Base-by-base conservation (phyloP, 2,113 vertebrate genomes). In the Ophthalmolycus amberensis region DNA sequence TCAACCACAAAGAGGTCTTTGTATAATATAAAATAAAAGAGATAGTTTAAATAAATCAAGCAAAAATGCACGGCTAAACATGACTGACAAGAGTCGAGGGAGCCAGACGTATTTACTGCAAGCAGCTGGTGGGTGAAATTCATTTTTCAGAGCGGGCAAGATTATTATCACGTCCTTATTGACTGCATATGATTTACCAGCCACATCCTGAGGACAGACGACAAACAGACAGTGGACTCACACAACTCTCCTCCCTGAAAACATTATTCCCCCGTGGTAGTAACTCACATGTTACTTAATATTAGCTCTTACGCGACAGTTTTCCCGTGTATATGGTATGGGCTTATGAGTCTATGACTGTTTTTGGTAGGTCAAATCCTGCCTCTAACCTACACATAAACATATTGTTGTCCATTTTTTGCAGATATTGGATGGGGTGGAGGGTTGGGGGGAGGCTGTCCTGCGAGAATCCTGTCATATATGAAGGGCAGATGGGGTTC, bases 401-500 rank as follows among this genome's bases (percentile, higher is more conserved):
- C 12, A 9, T 9, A 66, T 22, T 74, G 37, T 73, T 74, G 79
- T 56, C 29, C 8, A 2, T 32, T 65, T 69, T 69, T 79, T 69
- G 65, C 59, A 79, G 71, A 76, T 77, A 86, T 79, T 54, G 60
- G 14, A 79, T 62, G 38, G 38, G 8, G 42, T 14, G 29, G 38
- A n/a, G 38, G 46, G 75, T 9, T 12, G 29, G 59, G 44, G 54
- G 2, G 62, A 6, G 50, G 56, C 22, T 59, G 56, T 62, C 46
- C 46, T 65, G 63, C 62, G 72, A 48, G 69, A 63, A 25, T 79
- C 50, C 25, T 46, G 18, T n/a, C 22, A n/a, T 60, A 77, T 70
- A 71, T 70, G 79, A 79, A 68, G 56, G 78, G 88, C 90, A 93
- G 93, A 94, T 92, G 90, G 92, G 84, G 68, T 64, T 78, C 54